phyloP scores from a whole-genome alignment of 2,888 invertebrate genomes.

The Melitaea athalia region DNA sequence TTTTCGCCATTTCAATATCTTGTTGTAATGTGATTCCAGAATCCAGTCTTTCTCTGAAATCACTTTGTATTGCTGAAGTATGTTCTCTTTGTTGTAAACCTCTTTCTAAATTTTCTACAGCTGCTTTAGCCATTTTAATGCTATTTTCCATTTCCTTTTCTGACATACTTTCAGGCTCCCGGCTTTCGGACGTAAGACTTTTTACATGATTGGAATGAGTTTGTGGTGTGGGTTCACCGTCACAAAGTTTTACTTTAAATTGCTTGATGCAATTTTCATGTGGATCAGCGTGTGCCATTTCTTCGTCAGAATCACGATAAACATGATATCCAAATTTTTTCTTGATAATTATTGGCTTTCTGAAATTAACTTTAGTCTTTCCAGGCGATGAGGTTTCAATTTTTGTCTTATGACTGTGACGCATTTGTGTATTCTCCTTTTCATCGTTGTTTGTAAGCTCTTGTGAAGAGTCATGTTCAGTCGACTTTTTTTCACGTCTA shows the following conservation, averaged over 20 bases:
- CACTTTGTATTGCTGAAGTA: conserved; percentile 40
- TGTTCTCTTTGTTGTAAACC: conserved; percentile 59
- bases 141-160: conserved; percentile 65
- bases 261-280: conserved; percentile 62
- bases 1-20: conserved; percentile 63
- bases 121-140: conserved; percentile 68
- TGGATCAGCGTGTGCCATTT: conserved; percentile 57
- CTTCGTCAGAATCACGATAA: conserved; percentile 68
- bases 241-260: conserved; percentile 68
- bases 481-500: conserved; percentile 58
- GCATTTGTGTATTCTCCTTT: conserved; percentile 20
- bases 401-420: conserved; percentile 18
- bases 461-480: conserved; percentile 42
- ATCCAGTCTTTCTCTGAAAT: conserved; percentile 37
- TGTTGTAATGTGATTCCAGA: conserved; percentile 58
- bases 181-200: conserved; percentile 45
- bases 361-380: conserved; percentile 51
- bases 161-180: conserved; percentile 42
- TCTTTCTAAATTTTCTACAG: conserved; percentile 66
- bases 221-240: conserved; percentile 50
- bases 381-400: conserved; percentile 39
- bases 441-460: conserved; percentile 28
- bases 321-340: conserved; percentile 63
- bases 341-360: conserved; percentile 65
- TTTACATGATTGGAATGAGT: conserved; percentile 45